phyloP scores from a whole-genome alignment of 2,888 invertebrate genomes.

The Lamproptera curius region DNA sequence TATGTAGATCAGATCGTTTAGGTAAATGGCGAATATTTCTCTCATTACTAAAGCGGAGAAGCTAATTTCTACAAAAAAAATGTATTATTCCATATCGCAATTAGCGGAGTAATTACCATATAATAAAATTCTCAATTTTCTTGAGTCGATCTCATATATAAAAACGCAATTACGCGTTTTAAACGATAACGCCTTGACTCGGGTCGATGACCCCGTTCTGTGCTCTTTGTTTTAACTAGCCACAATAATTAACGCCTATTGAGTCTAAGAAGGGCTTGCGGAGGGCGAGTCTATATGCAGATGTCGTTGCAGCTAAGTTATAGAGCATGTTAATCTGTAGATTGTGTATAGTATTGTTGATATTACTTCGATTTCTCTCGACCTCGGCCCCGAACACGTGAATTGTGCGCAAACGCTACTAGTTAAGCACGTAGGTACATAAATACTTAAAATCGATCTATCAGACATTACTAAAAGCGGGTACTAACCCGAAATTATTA shows the following conservation, averaged over 20 bases:
- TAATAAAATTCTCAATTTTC: no score
- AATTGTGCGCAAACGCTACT: no score
- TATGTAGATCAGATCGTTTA: background rate
- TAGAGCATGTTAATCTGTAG: background rate
- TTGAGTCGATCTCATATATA: conserved; percentile 21
- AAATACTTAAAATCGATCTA: background rate
- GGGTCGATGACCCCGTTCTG: conserved; percentile 16
- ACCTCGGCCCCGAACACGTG: conserved; percentile 62
- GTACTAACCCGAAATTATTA: background rate
- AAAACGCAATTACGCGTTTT: conserved; percentile 23
- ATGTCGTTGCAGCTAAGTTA: background rate
- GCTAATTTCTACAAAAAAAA: no score
- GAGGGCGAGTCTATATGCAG: background rate
- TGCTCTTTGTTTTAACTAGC: conserved; percentile 21
- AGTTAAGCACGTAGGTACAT: no score
- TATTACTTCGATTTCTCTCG: conserved; percentile 57
- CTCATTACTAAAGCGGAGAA: no score
- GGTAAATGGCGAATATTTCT: background rate
- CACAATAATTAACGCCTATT: conserved; percentile 10
- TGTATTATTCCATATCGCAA: no score
- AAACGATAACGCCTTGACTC: conserved; percentile 20
- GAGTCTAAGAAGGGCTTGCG: no score
- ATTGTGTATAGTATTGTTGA: background rate
- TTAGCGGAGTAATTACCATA: conserved; percentile 16
- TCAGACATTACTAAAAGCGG: background rate